Evolutionary conservation across 2,113 vertebrate genomes (phyloP).

Genomic region (Chlorodrepanis virens): DNA sequence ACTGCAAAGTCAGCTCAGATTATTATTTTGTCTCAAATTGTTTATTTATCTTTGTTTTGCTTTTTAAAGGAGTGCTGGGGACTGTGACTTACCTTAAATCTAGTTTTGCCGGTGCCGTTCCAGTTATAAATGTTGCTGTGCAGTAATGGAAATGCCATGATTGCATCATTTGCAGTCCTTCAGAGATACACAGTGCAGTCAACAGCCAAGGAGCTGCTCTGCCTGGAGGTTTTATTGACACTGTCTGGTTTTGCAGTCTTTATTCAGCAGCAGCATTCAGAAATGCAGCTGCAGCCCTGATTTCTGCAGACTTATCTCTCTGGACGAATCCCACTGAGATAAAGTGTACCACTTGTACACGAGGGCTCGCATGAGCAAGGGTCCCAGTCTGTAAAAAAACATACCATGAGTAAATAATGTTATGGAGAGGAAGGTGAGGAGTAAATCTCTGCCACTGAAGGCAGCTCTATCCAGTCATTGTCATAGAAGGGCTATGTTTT

Average conservation of each 20-base stretch:
- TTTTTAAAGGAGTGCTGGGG: background rate
- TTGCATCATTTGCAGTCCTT: background rate
- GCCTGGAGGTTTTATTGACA: background rate
- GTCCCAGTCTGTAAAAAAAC: background rate
- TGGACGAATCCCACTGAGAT: background rate
- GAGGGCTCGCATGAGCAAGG: background rate
- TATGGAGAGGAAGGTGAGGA: background rate
- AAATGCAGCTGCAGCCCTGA: background rate
- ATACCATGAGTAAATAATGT: background rate
- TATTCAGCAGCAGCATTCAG: background rate
- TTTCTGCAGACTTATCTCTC: background rate
- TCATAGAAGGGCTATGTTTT: background rate
- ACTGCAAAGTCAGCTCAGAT: constrained; percentile 26
- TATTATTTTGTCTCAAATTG: constrained; percentile 16
- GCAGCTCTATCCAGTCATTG: background rate
- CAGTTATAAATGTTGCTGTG: background rate
- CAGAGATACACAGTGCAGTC: background rate
- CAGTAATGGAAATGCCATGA: background rate
- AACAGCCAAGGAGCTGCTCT: background rate
- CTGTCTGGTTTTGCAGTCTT: background rate
- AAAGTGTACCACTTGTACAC: background rate
- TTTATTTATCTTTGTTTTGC: constrained; percentile 35
- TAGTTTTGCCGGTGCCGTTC: background rate
- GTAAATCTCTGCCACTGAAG: background rate
- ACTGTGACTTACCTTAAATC: background rate